A percentile compares a stretch with the other conserved stretches of the same genome.
Conservation (phyloP, 1,140 invertebrate species). For the Tribolium castaneum region DNA sequence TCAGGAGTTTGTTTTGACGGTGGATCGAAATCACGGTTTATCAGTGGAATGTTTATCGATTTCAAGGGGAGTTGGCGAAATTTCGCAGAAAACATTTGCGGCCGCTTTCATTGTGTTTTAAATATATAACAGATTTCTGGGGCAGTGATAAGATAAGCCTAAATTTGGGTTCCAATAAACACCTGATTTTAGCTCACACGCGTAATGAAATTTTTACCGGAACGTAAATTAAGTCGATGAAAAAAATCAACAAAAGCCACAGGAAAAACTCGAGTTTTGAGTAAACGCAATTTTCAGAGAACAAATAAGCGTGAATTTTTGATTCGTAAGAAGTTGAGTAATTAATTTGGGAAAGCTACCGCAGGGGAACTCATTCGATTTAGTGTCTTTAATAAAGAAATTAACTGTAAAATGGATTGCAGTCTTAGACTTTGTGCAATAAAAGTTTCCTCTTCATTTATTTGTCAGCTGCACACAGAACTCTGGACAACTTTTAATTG, state of each 20-base stretch:
- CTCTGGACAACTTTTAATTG: slow-evolving; percentile 20
- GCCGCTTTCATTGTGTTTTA: slow-evolving; percentile 10
- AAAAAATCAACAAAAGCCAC: not conserved
- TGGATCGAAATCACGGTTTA: slow-evolving; percentile 2
- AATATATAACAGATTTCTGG: slow-evolving; percentile 21
- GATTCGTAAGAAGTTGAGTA: not conserved
- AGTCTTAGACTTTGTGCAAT: not conserved
- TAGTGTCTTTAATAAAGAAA: not conserved
- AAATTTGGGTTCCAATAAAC: slow-evolving; percentile 15
- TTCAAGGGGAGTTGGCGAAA: not conserved
- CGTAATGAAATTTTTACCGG: not conserved
- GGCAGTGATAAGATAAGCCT: slow-evolving; percentile 11
- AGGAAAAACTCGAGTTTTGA: not conserved
- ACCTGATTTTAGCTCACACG: not conserved
- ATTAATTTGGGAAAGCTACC: not conserved
- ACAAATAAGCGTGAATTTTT: slow-evolving; percentile 7
- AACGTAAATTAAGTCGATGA: not conserved
- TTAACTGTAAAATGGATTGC: slow-evolving; percentile 8
- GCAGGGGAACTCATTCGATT: not conserved
- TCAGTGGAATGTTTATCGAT: not conserved
- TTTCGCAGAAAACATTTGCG: slow-evolving; percentile 27
- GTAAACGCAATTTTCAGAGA: slow-evolving; percentile 8
- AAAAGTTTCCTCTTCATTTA: slow-evolving; percentile 24
- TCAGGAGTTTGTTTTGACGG: not conserved
- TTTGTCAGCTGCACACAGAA: slow-evolving; percentile 25